A percentile compares a stretch with the other conserved stretches of the same genome.
Evolutionary conservation across 2,888 invertebrate genomes (phyloP).

Genomic region (Dermolepida albohirtum): DNA sequence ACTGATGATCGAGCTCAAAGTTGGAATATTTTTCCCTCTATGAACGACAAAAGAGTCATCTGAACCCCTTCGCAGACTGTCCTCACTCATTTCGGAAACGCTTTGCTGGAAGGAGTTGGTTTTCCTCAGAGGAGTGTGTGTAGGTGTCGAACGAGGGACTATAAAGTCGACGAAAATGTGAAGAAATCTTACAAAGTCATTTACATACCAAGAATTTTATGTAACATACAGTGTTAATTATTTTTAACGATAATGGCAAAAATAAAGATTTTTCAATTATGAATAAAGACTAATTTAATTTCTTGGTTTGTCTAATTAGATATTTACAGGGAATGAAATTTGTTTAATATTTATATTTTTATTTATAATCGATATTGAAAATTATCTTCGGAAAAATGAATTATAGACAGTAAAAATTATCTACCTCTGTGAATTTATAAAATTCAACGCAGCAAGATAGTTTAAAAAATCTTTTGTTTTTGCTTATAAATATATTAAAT

Average conservation of each 20-base stretch:
- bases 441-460: too few relatives aligned
- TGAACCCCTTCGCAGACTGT: slow-evolving; percentile 62
- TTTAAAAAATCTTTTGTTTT: too few relatives aligned
- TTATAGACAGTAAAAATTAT: too few relatives aligned
- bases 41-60: slow-evolving; percentile 86
- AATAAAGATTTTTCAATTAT: too few relatives aligned
- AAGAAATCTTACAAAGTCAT: background rate
- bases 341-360: too few relatives aligned
- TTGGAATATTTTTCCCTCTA: slow-evolving; percentile 82
- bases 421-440: too few relatives aligned
- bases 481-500: too few relatives aligned
- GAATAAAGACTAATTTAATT: too few relatives aligned
- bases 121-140: slow-evolving; percentile 63
- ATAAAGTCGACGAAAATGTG: slow-evolving; percentile 43
- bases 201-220: background rate
- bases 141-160: slow-evolving; percentile 70
- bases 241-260: background rate
- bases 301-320: too few relatives aligned
- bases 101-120: slow-evolving; percentile 63
- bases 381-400: too few relatives aligned
- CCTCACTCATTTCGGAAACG: slow-evolving; percentile 63
- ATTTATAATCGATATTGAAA: too few relatives aligned
- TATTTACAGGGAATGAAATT: too few relatives aligned
- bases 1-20: slow-evolving; percentile 74
- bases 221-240: background rate